Evolutionary conservation across 2,797 vertebrate species (phyloP), one percentile per base, ranked within the genome.

Genomic region (Chelmon rostratus): DNA sequence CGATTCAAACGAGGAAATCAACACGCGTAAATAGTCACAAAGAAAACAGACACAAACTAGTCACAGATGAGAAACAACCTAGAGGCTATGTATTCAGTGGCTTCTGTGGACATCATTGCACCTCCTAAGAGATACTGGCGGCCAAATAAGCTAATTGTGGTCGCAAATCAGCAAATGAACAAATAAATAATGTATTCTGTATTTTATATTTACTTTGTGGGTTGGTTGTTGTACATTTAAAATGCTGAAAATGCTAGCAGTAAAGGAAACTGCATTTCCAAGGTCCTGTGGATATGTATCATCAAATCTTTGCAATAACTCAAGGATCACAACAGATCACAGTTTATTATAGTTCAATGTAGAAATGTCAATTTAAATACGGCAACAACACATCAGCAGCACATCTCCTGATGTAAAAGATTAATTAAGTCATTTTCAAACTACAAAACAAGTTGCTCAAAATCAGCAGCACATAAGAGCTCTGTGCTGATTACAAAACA

Each of bases 181-280:
- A 44, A n/a, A 47, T 38, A 0, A 33, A 53, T 2, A 56, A 50
- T 19, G 8, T n/a, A n/a, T n/a, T 7, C 6, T 47, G 4, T n/a
- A 1, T 46, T 15, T 15, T 12, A 11, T 4, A 8, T n/a, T 38
- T 35, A 49, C 11, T 47, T 21, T 42, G 8, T 33, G 6, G 19
- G 8, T 53, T 13, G 37, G 23, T 23, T 56, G 3, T 9, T 40
- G 5, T 31, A 42, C 8, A 52, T 52, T 6, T 37, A 18, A 28
- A 64, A 50, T n/a, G 4, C 5, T 49, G 1, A 16, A 57, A 56
- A 42, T 3, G 10, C 46, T 37, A 49, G 47, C 19, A 40, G 33
- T 54, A 46, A 33, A 73, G 61, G 50, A 54, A 71, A 33, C 11
- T 31, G 19, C 18, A 63, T 62, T 40, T 65, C 25, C 70, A 83